These are phyloP conservation scores for Halictus rubicundus DNA, from an alignment of 1,140 invertebrate genomes.

Conservation along the genomic window DNA sequence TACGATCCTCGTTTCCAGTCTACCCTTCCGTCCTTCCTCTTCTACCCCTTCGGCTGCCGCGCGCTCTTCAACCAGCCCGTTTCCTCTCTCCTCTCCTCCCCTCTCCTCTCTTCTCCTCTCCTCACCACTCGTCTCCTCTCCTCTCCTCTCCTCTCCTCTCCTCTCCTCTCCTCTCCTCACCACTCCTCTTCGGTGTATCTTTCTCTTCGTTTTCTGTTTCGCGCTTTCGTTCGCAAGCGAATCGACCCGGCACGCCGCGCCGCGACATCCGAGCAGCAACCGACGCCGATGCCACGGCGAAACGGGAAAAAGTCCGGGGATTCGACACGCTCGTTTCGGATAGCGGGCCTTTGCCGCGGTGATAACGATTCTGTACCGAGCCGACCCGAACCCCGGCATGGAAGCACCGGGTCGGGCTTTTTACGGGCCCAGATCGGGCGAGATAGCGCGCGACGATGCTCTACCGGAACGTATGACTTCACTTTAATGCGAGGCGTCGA, in stretches of 20 bases:
- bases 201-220: slow-evolving; percentile 38
- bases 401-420: slow-evolving; percentile 6
- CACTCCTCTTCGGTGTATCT: background rate
- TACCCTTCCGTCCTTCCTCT: slow-evolving; percentile 28
- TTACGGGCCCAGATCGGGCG: background rate
- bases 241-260: slow-evolving; percentile 27
- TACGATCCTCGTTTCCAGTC: slow-evolving; percentile 63
- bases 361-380: slow-evolving; percentile 36
- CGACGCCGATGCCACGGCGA: slow-evolving; percentile 8
- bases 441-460: too few relatives aligned
- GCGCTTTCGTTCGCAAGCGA: slow-evolving; percentile 32
- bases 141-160: background rate
- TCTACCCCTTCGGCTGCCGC: slow-evolving; percentile 8
- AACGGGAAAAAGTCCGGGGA: slow-evolving; percentile 24
- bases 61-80: background rate
- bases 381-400: slow-evolving; percentile 2
- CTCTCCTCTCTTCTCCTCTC: background rate
- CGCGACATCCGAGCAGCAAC: slow-evolving; percentile 45
- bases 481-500: too few relatives aligned
- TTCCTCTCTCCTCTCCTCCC: background rate
- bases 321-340: slow-evolving; percentile 51
- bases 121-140: background rate
- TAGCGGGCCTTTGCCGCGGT: slow-evolving; percentile 46
- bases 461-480: background rate
- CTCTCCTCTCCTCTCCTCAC: background rate